phyloP scores from a whole-genome alignment of 1,140 invertebrate genomes.

The Ectropis grisescens region DNA sequence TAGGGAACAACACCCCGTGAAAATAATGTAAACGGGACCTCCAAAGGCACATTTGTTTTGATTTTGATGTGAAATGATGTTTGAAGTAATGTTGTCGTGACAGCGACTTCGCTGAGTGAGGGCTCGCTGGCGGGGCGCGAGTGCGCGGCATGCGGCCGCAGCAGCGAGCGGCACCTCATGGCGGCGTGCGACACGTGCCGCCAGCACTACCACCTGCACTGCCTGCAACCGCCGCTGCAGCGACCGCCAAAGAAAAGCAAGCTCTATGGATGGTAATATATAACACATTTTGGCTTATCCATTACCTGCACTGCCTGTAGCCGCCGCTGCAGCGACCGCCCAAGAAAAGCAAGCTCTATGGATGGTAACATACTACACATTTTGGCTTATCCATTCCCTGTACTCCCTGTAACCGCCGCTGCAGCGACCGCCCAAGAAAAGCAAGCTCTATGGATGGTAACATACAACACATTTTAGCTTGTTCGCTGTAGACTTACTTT shows the following conservation, averaged over 20 bases:
- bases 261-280: slow-evolving; percentile 91
- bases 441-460: slow-evolving; percentile 93
- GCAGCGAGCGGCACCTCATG: slow-evolving; percentile 88
- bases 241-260: slow-evolving; percentile 96
- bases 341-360: slow-evolving; percentile 93
- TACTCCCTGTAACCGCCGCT: slow-evolving; percentile 93
- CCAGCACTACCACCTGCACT: slow-evolving; percentile 93
- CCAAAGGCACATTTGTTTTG: too few species aligned
- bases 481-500: slow-evolving; percentile 93
- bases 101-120: slow-evolving; percentile 7
- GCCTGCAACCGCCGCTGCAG: slow-evolving; percentile 91
- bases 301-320: slow-evolving; percentile 93
- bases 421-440: slow-evolving; percentile 93
- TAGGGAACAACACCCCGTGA: too few species aligned
- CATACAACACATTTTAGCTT: slow-evolving; percentile 91
- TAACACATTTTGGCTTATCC: slow-evolving; percentile 92
- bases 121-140: slow-evolving; percentile 61
- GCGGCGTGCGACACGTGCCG: slow-evolving; percentile 96
- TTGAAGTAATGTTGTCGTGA: too few species aligned
- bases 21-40: too few species aligned
- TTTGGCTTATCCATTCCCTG: slow-evolving; percentile 92
- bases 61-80: too few species aligned
- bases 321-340: slow-evolving; percentile 93
- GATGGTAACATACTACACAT: slow-evolving; percentile 95
- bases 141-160: slow-evolving; percentile 88